Percentiles rank a stretch among this genome's conserved stretches.
Conservation (phyloP, 2,113 vertebrate genomes). For the Monarcha castaneiventris region DNA sequence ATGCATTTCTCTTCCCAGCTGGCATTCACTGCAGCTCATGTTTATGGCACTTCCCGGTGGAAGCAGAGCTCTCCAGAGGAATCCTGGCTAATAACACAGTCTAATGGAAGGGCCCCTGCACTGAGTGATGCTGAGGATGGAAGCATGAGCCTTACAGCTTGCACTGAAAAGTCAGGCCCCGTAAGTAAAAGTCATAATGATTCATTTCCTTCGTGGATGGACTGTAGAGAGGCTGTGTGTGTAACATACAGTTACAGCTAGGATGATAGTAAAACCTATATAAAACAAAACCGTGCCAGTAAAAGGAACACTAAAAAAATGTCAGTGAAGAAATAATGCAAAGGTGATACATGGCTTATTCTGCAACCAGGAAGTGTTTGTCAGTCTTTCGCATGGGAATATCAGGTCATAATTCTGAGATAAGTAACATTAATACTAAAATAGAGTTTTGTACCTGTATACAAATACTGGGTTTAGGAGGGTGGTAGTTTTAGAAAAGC, state of each 20-base stretch:
- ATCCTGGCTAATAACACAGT: not conserved
- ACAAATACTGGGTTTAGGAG: not conserved
- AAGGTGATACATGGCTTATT: not conserved
- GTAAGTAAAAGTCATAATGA: slow-evolving; percentile 35
- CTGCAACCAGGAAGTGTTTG: not conserved
- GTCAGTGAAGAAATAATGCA: not conserved
- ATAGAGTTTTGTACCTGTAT: not conserved
- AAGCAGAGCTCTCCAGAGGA: slow-evolving; percentile 12
- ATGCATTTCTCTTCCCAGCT: slow-evolving; percentile 11
- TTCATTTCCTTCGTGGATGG: not conserved
- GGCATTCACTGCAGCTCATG: not conserved
- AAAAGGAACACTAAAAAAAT: slow-evolving; percentile 10
- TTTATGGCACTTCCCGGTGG: not conserved
- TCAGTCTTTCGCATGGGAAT: not conserved
- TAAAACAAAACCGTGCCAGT: not conserved
- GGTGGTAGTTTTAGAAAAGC: not conserved
- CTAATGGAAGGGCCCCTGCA: not conserved
- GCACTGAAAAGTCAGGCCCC: not conserved
- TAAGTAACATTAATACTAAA: not conserved
- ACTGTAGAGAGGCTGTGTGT: not conserved
- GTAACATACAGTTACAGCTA: not conserved
- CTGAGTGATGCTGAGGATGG: not conserved
- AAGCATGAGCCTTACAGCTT: not conserved
- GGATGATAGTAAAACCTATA: not conserved
- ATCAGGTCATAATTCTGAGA: not conserved